Conservation (phyloP, 92 coral and sea anemone species). For the Isaurus tuberculatus region DNA sequence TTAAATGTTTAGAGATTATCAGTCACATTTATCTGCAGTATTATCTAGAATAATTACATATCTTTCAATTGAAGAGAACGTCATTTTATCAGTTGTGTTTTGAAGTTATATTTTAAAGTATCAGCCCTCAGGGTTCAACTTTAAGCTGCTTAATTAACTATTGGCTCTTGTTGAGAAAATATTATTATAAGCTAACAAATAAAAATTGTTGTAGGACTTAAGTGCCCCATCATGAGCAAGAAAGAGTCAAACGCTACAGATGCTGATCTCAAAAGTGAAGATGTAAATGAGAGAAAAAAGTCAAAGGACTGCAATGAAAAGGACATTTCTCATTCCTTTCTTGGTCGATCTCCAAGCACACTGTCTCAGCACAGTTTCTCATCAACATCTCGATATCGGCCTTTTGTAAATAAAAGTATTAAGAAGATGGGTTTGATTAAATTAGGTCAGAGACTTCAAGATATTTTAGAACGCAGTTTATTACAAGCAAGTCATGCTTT, state of each 20-base stretch:
- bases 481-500: slow-evolving; percentile 69
- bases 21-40: no score
- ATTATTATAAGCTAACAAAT: no score
- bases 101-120: no score
- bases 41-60: no score
- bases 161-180: no score
- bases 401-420: slow-evolving; percentile 89
- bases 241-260: neutral
- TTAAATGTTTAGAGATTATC: no score
- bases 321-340: slow-evolving; percentile 57
- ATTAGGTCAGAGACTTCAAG: slow-evolving; percentile 84
- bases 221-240: slow-evolving; percentile 26
- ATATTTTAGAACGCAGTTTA: slow-evolving; percentile 72
- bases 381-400: slow-evolving; percentile 88
- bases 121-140: no score
- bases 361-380: slow-evolving; percentile 68
- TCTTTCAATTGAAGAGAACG: no score
- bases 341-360: slow-evolving; percentile 64
- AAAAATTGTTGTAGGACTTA: neutral
- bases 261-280: neutral
- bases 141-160: no score
- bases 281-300: neutral
- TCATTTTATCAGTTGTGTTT: no score
- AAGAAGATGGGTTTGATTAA: slow-evolving; percentile 92
- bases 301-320: slow-evolving; percentile 40